Conservation (phyloP, 2,888 invertebrate species). For the Calephelis perditalis region DNA sequence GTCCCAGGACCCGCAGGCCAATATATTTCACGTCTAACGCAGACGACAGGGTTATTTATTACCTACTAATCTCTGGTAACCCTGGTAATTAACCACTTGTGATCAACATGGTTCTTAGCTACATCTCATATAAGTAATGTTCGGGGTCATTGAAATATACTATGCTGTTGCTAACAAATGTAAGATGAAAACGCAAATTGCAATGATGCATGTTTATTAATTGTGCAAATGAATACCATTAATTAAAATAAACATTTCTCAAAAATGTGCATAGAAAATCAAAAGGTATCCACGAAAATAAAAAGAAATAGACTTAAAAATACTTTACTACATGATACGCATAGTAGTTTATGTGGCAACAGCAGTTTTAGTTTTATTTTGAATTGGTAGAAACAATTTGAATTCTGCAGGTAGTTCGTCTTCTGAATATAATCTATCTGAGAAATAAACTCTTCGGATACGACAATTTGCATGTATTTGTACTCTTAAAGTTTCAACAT, state of each 20-base stretch:
- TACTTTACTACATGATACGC: constrained; percentile 23
- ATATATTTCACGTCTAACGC: no score
- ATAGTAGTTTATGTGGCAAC: constrained; percentile 56
- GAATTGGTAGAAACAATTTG: constrained; percentile 95
- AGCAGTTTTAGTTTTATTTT: constrained; percentile 82
- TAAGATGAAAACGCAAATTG: constrained; percentile 19
- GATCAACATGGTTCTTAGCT: no score
- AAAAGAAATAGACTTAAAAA: constrained; percentile 46
- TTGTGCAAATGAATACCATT: constrained; percentile 25
- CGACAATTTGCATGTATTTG: constrained; percentile 98
- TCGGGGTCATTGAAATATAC: no score
- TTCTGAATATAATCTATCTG: constrained; percentile 95
- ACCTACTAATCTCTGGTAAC: no score
- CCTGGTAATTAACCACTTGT: no score
- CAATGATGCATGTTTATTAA: constrained; percentile 31
- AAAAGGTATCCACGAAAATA: constrained; percentile 47
- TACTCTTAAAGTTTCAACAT: constrained; percentile 93
- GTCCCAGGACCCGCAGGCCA: no score
- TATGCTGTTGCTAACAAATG: constrained; percentile 12
- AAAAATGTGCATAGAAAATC: constrained; percentile 34
- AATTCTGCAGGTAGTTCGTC: constrained; percentile 97
- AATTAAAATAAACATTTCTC: constrained; percentile 29
- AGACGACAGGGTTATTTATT: no score
- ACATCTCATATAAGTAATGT: no score
- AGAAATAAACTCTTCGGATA: constrained; percentile 92